These are phyloP conservation scores for Turritopsis rubra DNA, from an alignment of 30 jellyfish, hydroid and myxozoan genomes.

Conservation along the genomic window DNA sequence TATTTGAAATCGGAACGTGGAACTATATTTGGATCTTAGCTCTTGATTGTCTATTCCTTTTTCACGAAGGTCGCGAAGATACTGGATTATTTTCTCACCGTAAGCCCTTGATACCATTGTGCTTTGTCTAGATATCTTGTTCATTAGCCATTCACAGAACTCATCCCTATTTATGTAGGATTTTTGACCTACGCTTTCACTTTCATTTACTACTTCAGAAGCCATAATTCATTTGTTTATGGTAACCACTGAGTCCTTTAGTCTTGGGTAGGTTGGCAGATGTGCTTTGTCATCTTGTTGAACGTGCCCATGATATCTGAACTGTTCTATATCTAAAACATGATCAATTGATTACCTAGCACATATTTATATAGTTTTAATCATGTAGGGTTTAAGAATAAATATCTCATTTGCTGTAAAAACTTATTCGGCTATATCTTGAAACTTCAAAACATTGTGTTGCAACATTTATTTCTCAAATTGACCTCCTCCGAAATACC, in stretches of 20 bases:
- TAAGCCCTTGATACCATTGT: conserved; percentile 68
- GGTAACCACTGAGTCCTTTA: conserved; percentile 1
- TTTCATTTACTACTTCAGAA: conserved; percentile 19
- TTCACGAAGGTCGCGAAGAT: conserved; percentile 59
- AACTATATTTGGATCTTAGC: conserved; percentile 40
- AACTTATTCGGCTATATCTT: neutral
- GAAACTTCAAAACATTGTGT: neutral
- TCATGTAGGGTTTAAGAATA: neutral
- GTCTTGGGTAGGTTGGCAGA: neutral
- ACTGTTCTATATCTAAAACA: neutral
- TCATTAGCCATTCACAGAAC: conserved; percentile 60
- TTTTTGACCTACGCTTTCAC: conserved; percentile 14
- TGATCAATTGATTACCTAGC: neutral
- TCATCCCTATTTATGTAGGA: conserved; percentile 41
- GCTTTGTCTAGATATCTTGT: conserved; percentile 57
- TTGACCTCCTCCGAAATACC: neutral
- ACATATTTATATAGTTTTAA: neutral
- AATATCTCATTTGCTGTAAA: neutral
- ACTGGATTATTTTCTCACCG: conserved; percentile 69
- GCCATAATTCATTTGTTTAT: conserved; percentile 2
- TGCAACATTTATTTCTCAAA: neutral
- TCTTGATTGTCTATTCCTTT: conserved; percentile 58
- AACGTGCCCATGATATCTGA: conserved; percentile 14
- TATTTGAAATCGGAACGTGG: conserved; percentile 56
- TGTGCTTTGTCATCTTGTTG: neutral